phyloP scores from a whole-genome alignment of 2,888 invertebrate genomes.

The Drosophila paranaensis region DNA sequence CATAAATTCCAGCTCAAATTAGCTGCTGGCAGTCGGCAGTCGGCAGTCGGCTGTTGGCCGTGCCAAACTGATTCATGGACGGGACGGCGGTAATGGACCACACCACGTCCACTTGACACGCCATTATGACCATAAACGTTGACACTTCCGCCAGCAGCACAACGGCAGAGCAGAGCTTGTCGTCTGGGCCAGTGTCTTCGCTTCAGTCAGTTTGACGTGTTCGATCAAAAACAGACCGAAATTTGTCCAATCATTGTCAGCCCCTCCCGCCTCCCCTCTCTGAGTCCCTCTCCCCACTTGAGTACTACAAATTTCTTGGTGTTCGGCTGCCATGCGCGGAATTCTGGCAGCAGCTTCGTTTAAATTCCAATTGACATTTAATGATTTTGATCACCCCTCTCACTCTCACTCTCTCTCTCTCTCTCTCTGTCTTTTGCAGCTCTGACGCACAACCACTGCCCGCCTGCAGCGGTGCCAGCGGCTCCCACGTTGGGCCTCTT shows the following conservation, averaged over 20 bases:
- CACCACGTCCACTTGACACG: conserved; percentile 77
- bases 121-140: conserved; percentile 83
- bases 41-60: conserved; percentile 19
- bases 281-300: conserved; percentile 9
- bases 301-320: conserved; percentile 77
- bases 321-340: conserved; percentile 78
- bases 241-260: conserved; percentile 69
- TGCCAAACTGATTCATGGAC: conserved; percentile 47
- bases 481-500: conserved; percentile 84
- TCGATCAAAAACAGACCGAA: conserved; percentile 78
- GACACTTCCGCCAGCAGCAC: conserved; percentile 70
- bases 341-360: conserved; percentile 83
- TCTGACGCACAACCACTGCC: conserved; percentile 63
- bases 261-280: neutral
- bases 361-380: conserved; percentile 83
- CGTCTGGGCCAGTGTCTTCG: conserved; percentile 9
- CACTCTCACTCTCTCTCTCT: conserved; percentile 7
- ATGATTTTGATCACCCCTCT: conserved; percentile 59
- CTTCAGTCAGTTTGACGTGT: conserved; percentile 44
- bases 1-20: conserved; percentile 77
- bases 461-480: conserved; percentile 48
- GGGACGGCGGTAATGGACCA: conserved; percentile 71
- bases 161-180: conserved; percentile 8
- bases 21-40: conserved; percentile 51
- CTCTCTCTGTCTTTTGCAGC: conserved; percentile 42